Evolutionary conservation across 2,888 invertebrate genomes (phyloP).

Genomic region (Amphipyra tragopoginis): DNA sequence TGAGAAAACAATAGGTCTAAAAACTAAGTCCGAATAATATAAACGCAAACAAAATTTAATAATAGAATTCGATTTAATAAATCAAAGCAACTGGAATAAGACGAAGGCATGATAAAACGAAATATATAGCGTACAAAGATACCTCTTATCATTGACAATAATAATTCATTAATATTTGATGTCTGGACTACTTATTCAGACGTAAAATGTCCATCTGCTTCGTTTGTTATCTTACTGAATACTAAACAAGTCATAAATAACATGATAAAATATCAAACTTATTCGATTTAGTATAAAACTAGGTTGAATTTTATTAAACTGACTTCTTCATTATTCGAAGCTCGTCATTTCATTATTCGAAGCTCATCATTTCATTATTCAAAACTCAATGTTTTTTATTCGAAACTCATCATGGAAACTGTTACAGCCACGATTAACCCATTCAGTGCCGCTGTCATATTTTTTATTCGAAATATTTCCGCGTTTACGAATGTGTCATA

Average conservation of each 20-base stretch:
- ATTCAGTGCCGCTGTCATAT: slow-evolving; percentile 25
- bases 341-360: slow-evolving; percentile 1
- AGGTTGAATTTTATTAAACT: slow-evolving; percentile 27
- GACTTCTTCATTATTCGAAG: slow-evolving; percentile 4
- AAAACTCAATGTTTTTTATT: neutral
- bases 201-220: slow-evolving; percentile 40
- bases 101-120: slow-evolving; percentile 40
- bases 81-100: slow-evolving; percentile 34
- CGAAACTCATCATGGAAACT: slow-evolving; percentile 24
- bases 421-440: slow-evolving; percentile 18
- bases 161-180: slow-evolving; percentile 69
- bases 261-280: slow-evolving; percentile 28
- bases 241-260: slow-evolving; percentile 47
- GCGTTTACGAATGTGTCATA: slow-evolving; percentile 43
- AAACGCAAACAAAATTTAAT: slow-evolving; percentile 12
- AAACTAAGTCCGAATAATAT: slow-evolving; percentile 3
- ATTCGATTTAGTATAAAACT: slow-evolving; percentile 29
- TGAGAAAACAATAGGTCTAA: slow-evolving; percentile 17
- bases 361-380: slow-evolving; percentile 13
- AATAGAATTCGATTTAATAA: slow-evolving; percentile 31
- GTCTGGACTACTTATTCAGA: slow-evolving; percentile 65
- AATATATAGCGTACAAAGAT: slow-evolving; percentile 46
- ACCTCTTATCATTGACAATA: slow-evolving; percentile 60
- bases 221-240: slow-evolving; percentile 45
- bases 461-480: slow-evolving; percentile 24